These are phyloP conservation scores for Acleris cristana DNA, from an alignment of 2,888 invertebrate genomes.

Conservation along the genomic window DNA sequence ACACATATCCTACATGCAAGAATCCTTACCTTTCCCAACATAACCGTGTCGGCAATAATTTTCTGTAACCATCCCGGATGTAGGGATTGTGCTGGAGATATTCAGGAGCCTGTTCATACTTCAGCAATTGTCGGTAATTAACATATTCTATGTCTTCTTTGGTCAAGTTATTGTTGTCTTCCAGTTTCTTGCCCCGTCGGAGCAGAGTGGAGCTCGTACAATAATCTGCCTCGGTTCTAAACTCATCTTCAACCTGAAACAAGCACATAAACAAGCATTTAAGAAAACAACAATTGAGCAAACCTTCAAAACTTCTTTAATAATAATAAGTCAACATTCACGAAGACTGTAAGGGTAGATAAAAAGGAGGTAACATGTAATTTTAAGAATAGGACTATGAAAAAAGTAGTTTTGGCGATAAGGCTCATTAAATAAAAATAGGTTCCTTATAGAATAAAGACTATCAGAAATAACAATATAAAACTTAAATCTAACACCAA, in stretches of 20 bases:
- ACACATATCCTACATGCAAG: not conserved
- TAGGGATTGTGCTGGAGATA: constrained; percentile 94
- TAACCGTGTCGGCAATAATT: constrained; percentile 90
- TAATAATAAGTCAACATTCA: no score
- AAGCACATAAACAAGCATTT: not conserved
- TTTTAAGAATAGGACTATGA: no score
- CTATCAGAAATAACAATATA: no score
- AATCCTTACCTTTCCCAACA: constrained; percentile 91
- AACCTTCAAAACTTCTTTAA: no score
- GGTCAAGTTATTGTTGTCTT: constrained; percentile 77
- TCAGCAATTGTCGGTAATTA: constrained; percentile 74
- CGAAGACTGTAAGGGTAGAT: no score
- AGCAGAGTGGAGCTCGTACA: constrained; percentile 59
- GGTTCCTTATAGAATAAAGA: no score
- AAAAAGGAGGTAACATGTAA: no score
- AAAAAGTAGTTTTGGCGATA: no score
- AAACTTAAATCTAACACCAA: no score
- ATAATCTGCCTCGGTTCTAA: constrained; percentile 57
- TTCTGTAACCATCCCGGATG: constrained; percentile 93
- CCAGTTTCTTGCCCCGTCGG: constrained; percentile 69
- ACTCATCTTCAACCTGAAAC: constrained; percentile 63
- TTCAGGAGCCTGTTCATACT: constrained; percentile 88
- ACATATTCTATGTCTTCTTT: constrained; percentile 77
- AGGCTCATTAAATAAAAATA: no score
- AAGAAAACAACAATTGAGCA: no score